These are phyloP conservation scores for Aphis gossypii DNA, from an alignment of 1,140 invertebrate species.

Conservation along the genomic window DNA sequence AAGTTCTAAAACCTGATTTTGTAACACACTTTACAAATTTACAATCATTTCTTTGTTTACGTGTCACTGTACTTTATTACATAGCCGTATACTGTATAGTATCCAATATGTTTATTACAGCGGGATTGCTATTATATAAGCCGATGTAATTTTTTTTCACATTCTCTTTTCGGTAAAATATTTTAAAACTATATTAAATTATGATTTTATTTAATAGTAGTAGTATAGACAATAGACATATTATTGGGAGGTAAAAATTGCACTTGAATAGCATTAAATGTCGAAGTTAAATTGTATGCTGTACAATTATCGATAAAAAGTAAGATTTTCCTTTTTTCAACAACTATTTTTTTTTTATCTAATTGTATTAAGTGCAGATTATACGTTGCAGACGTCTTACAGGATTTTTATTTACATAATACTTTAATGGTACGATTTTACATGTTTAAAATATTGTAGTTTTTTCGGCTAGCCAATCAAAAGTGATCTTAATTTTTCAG, in stretches of 20 bases:
- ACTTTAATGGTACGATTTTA: not conserved
- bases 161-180: too few species aligned
- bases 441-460: not conserved
- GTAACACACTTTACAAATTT: too few species aligned
- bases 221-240: not conserved
- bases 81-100: too few species aligned
- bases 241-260: not conserved
- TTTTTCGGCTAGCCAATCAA: slow-evolving; percentile 2
- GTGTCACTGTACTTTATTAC: too few species aligned
- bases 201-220: too few species aligned
- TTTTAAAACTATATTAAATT: too few species aligned
- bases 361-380: not conserved
- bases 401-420: not conserved
- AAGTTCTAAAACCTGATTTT: too few species aligned
- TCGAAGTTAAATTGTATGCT: not conserved
- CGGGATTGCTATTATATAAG: too few species aligned
- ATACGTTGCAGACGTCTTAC: not conserved
- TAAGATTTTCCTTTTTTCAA: not conserved
- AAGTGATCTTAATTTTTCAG: slow-evolving; percentile 62
- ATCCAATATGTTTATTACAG: too few species aligned
- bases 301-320: not conserved
- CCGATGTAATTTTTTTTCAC: too few species aligned
- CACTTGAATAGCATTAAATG: not conserved
- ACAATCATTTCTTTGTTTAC: too few species aligned
- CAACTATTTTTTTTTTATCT: not conserved